Evolutionary conservation across 2,113 vertebrate species (phyloP), one percentile per base, ranked within the genome.

Genomic region (Glareola pratincola): DNA sequence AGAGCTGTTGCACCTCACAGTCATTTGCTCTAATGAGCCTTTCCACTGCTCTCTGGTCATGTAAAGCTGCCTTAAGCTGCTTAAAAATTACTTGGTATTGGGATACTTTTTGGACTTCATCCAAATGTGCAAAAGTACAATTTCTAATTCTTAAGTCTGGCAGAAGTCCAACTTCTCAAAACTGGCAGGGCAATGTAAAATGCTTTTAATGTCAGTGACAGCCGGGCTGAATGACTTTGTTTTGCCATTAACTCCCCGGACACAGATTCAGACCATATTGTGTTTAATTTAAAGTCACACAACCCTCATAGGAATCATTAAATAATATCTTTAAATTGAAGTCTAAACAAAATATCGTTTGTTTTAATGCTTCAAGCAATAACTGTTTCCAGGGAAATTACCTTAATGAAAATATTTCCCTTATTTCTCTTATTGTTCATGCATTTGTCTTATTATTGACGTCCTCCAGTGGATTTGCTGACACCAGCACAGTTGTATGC

Each of bases 201-300:
- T 72, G 68, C 24, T 94, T 84, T 75, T 81, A 81, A 51, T 32
- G 51, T 59, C 72, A 90, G 29, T 39, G 23, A 69, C 36, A 92
- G 12, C 32, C 43, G 60, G 30, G 47, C 34, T 74, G 64, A 91
- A 81, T 3, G 1, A n/a, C 45, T 95, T 85, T 71, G 30, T 74
- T 82, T 72, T 76, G 37, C 17, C 60, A 72, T 86, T 83, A 78
- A 75, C 27, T 78, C 23, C 68, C 60, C 87, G 47, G 68, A 75
- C 83, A 94, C 43, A 84, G 60, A 36, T 34, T 91, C 51, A 93
- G n/a, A 68, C 19, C 8, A 30, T 51, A 88, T 15, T 59, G 18
- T 59, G 26, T 81, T 89, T 84, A 75, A 85, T 94, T 87, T 90
- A 51, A 92, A 96, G 66, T 43, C 39, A 72, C 66, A 88, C 62